Evolutionary conservation across 2,113 vertebrate species (phyloP).

Genomic region (Tragelaphus imberbis): DNA sequence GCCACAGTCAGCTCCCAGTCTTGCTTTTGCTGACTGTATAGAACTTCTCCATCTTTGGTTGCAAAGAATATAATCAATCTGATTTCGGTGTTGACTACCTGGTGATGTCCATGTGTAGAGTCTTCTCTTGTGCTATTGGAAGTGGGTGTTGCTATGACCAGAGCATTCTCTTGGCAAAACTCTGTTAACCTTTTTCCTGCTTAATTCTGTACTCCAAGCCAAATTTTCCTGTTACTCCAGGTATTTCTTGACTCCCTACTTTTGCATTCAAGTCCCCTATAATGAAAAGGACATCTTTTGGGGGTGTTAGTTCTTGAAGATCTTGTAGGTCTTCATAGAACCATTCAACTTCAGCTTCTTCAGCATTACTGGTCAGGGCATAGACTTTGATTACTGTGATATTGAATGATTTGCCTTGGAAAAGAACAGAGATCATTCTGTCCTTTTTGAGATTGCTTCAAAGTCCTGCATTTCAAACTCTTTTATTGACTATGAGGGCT

Average conservation of each 20-base stretch:
- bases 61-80: not conserved
- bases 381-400: not conserved
- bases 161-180: not conserved
- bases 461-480: not conserved
- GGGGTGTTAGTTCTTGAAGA: not conserved
- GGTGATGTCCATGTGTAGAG: not conserved
- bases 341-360: not conserved
- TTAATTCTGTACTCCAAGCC: not conserved
- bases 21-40: not conserved
- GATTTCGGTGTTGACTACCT: not conserved
- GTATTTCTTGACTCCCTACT: not conserved
- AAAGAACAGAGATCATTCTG: rapidly evolving
- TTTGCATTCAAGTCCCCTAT: not conserved
- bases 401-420: not conserved
- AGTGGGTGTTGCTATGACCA: not conserved
- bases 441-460: not conserved
- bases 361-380: not conserved
- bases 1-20: rapidly evolving
- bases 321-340: not conserved
- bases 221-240: not conserved
- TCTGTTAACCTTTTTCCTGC: not conserved
- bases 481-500: not conserved
- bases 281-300: not conserved
- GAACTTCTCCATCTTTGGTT: not conserved
- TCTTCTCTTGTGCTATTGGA: not conserved